Base-by-base conservation (phyloP, 2,797 vertebrate genomes). In the Danionella dracula region DNA sequence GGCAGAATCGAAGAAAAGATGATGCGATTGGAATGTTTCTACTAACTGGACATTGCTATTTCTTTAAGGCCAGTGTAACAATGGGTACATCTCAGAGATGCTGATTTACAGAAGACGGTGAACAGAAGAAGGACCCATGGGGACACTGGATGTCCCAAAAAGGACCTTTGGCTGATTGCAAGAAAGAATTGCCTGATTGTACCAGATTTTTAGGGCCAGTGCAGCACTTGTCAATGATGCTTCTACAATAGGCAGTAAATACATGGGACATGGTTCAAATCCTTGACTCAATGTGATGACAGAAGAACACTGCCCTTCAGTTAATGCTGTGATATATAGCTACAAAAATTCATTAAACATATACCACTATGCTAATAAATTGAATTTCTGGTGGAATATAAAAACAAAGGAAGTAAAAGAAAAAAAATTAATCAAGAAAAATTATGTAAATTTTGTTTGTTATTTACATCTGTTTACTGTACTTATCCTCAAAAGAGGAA, bases 121-220 rank as follows among this genome's bases (percentile, higher is more conserved):
- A 68, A 73, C 68, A 75, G 71, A 60, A 66, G 64, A 72, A 65
- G 62, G 76, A 64, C 57, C 46, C 63, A 66, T 66, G 45, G 54
- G 67, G 57, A 66, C 64, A 54, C 78, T 77, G 80, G 75, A 76
- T 84, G 71, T 78, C 73, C 70, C 70, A 83, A 83, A 75, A 80
- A 70, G 72, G 73, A 77, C 83, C 82, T 83, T 68, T 45, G 76
- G 59, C 84, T 88, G 87, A 89, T 89, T 90, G 86, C 82, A 69
- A 77, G 75, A 79, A 62, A 80, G 66, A 73, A 70, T 72, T 76
- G 73, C 78, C 79, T 88, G 87, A 88, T 88, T 88, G 84, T 72
- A 56, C 68, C 55, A 56, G 74, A 76, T 70, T 76, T 72, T 74
- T 49, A 38, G 59, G 63, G 23, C 35, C 46, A 49, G 38, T 69